These are phyloP conservation scores for Thryonomys swinderianus DNA, from an alignment of 2,113 vertebrate species.

Conservation along the genomic window DNA sequence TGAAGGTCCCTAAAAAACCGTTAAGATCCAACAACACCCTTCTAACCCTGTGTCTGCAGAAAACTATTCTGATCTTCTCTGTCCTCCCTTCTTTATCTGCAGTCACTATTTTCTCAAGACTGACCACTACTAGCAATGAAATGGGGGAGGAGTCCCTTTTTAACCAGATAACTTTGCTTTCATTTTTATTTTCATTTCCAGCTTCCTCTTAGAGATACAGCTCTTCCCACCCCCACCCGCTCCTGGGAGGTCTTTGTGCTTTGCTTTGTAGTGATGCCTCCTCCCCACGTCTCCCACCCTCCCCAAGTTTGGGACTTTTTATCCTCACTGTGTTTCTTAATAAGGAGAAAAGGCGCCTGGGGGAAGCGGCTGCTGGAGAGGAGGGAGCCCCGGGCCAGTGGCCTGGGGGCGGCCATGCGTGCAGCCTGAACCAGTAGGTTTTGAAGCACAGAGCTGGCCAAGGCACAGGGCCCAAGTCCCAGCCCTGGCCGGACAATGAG, in stretches of 20 bases:
- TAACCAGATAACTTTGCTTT: conserved; percentile 91
- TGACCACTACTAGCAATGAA: conserved; percentile 64
- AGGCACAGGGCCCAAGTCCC: conserved; percentile 88
- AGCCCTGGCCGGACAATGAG: conserved; percentile 91
- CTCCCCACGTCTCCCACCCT: fast-evolving
- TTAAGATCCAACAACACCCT: conserved; percentile 69
- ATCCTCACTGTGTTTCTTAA: conserved; percentile 88
- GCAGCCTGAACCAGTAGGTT: conserved; percentile 92
- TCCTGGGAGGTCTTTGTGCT: conserved; percentile 71
- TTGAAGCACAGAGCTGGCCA: conserved; percentile 92
- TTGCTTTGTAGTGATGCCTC: not conserved
- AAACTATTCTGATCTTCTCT: conserved; percentile 60
- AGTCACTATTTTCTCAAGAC: conserved; percentile 81
- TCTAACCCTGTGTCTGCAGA: not conserved
- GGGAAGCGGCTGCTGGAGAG: conserved; percentile 86
- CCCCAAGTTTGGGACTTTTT: conserved; percentile 72
- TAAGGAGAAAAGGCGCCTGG: conserved; percentile 87
- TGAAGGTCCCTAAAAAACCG: conserved; percentile 78
- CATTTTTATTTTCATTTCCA: conserved; percentile 86
- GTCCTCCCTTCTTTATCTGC: conserved; percentile 23
- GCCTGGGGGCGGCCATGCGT: conserved; percentile 88
- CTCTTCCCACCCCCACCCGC: conserved; percentile 72
- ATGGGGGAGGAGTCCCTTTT: conserved; percentile 73
- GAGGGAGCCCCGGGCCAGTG: conserved; percentile 85
- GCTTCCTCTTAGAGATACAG: conserved; percentile 83